A percentile compares a stretch with the other conserved stretches of the same genome.
These are phyloP conservation scores for Trypoxylus dichotomus DNA, from an alignment of 1,140 invertebrate genomes.

Conservation along the genomic window DNA sequence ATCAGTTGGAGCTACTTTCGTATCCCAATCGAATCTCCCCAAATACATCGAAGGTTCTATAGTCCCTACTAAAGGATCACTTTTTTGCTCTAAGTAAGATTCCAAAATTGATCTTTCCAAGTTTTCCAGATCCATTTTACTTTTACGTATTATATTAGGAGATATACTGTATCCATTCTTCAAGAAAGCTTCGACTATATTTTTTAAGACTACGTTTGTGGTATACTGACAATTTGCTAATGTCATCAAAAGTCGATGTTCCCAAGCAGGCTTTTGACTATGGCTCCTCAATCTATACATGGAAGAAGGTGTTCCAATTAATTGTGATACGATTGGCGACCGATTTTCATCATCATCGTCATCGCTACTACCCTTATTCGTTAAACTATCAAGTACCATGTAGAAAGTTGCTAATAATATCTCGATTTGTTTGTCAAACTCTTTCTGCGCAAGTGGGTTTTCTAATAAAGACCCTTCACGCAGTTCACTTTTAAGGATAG, in stretches of 20 bases:
- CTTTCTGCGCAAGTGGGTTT: conserved; percentile 63
- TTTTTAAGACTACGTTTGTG: conserved; percentile 69
- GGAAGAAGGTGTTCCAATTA: conserved; percentile 64
- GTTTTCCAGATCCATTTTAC: conserved; percentile 62
- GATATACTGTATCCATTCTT: conserved; percentile 72
- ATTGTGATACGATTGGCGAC: conserved; percentile 62
- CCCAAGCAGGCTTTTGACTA: conserved; percentile 64
- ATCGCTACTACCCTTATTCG: conserved; percentile 57
- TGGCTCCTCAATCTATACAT: conserved; percentile 41
- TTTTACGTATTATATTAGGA: conserved; percentile 61
- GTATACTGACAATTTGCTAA: conserved; percentile 90
- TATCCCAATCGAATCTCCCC: conserved; percentile 84
- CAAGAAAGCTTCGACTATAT: conserved; percentile 65
- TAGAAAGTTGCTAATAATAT: conserved; percentile 70
- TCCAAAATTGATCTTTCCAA: conserved; percentile 74
- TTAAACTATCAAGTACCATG: conserved; percentile 65
- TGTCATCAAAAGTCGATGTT: conserved; percentile 80
- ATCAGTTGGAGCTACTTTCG: conserved; percentile 71
- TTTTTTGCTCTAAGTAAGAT: conserved; percentile 88
- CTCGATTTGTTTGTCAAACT: conserved; percentile 71
- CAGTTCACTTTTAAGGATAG: conserved; percentile 72
- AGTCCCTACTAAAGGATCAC: conserved; percentile 88
- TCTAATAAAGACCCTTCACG: conserved; percentile 72
- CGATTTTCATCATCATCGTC: conserved; percentile 61
- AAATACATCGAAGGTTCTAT: conserved; percentile 96